These are phyloP conservation scores for Crypturellus tataupa DNA, from an alignment of 2,797 vertebrate genomes.

Conservation along the genomic window DNA sequence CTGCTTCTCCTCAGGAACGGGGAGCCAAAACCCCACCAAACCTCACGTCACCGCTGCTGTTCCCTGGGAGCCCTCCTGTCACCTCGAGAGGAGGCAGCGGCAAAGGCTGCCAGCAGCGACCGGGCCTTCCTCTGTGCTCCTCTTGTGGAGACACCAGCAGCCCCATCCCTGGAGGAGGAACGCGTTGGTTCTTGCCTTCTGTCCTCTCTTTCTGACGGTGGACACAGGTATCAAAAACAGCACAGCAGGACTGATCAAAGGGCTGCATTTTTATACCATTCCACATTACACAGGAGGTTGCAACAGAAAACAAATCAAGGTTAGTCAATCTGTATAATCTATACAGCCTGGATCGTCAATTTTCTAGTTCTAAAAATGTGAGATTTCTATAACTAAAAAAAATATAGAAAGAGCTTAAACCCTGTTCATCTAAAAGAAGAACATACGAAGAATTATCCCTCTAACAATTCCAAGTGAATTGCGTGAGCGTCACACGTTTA, in stretches of 20 bases:
- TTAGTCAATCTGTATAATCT: not conserved
- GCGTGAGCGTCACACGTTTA: not conserved
- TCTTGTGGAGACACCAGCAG: not conserved
- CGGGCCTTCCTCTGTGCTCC: not conserved
- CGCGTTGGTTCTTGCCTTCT: not conserved
- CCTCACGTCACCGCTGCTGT: rapidly evolving
- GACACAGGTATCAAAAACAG: not conserved
- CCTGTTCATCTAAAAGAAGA: not conserved
- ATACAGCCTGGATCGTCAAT: rapidly evolving
- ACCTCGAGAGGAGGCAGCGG: not conserved
- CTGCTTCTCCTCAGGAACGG: not conserved
- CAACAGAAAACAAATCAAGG: not conserved
- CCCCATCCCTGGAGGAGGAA: not conserved
- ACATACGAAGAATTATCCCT: not conserved
- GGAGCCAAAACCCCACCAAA: not conserved
- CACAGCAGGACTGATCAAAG: not conserved
- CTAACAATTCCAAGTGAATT: not conserved
- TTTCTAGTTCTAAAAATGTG: not conserved
- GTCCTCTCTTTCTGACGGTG: not conserved
- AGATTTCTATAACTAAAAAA: not conserved
- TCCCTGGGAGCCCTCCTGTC: not conserved
- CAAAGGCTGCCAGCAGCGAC: not conserved
- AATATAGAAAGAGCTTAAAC: not conserved
- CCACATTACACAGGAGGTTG: not conserved
- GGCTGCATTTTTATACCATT: not conserved